Percentiles rank a stretch among this genome's conserved stretches.
phyloP scores from a whole-genome alignment of 2,888 invertebrate species.

The Thereva unica region DNA sequence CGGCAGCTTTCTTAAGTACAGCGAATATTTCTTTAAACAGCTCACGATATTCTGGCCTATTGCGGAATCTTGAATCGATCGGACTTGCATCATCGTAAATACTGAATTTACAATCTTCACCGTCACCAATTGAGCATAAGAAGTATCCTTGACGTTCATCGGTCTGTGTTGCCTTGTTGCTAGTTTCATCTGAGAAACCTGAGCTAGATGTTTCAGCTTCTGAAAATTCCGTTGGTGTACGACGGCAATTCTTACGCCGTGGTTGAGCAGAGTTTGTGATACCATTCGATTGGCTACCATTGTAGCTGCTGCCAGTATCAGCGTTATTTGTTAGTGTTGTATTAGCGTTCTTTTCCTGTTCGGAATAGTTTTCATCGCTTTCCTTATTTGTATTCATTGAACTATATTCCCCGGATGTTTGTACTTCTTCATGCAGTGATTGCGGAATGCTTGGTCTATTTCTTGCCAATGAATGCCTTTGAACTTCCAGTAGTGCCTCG shows the following conservation, averaged over 20 bases:
- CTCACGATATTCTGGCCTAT: constrained; percentile 79
- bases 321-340: constrained; percentile 33
- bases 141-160: constrained; percentile 80
- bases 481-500: constrained; percentile 78
- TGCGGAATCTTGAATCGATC: constrained; percentile 79
- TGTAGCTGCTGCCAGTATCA: constrained; percentile 53
- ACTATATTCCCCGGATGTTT: constrained; percentile 74
- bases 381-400: constrained; percentile 67
- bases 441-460: constrained; percentile 55
- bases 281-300: constrained; percentile 54
- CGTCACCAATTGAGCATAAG: constrained; percentile 82
- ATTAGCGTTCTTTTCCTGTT: constrained; percentile 42
- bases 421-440: constrained; percentile 66
- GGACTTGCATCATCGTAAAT: constrained; percentile 81
- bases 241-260: constrained; percentile 65
- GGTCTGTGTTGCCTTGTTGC: constrained; percentile 82
- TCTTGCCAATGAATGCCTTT: constrained; percentile 66
- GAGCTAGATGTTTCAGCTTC: constrained; percentile 86
- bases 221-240: constrained; percentile 80
- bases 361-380: constrained; percentile 42
- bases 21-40: constrained; percentile 83
- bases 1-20: constrained; percentile 80
- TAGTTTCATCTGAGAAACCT: constrained; percentile 82
- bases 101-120: constrained; percentile 83
- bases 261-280: constrained; percentile 44